phyloP scores from a whole-genome alignment of 2,888 invertebrate species.

The Linnaemya tessellans region DNA sequence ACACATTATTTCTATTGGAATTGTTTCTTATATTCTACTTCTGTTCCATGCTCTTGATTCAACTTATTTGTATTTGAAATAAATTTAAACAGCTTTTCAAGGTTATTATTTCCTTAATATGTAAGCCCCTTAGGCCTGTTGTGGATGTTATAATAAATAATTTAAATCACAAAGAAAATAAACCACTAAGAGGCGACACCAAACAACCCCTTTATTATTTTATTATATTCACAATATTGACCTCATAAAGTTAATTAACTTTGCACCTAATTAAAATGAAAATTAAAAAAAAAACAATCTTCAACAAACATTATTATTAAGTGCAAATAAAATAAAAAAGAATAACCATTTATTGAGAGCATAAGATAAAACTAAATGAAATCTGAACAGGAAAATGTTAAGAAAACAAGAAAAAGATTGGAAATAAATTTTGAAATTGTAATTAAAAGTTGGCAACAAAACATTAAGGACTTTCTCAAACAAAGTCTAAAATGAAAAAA shows the following conservation, averaged over 20 bases:
- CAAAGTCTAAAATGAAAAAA: neutral
- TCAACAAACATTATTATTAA: constrained; percentile 15
- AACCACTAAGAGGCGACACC: neutral
- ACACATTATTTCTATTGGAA: too few species aligned
- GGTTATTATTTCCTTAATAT: neutral
- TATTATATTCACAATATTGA: constrained; percentile 31
- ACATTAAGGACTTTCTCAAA: neutral
- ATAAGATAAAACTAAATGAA: constrained; percentile 12
- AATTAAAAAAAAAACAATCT: constrained; percentile 29
- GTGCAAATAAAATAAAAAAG: constrained; percentile 19
- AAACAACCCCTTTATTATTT: constrained; percentile 22
- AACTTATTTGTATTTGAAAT: neutral
- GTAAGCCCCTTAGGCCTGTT: neutral
- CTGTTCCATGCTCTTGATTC: neutral
- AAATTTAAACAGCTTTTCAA: neutral
- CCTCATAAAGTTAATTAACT: constrained; percentile 76
- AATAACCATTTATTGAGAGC: constrained; percentile 14
- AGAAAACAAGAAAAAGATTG: constrained; percentile 10
- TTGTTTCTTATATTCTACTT: too few species aligned
- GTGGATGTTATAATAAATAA: constrained; percentile 26
- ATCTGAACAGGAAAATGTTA: neutral
- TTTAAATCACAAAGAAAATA: constrained; percentile 8
- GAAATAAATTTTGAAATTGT: constrained; percentile 3
- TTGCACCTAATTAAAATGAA: constrained; percentile 77
- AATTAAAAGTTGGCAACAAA: constrained; percentile 33